Evolutionary conservation across 1,140 invertebrate species (phyloP).

Genomic region (Drosophila gunungcola): DNA sequence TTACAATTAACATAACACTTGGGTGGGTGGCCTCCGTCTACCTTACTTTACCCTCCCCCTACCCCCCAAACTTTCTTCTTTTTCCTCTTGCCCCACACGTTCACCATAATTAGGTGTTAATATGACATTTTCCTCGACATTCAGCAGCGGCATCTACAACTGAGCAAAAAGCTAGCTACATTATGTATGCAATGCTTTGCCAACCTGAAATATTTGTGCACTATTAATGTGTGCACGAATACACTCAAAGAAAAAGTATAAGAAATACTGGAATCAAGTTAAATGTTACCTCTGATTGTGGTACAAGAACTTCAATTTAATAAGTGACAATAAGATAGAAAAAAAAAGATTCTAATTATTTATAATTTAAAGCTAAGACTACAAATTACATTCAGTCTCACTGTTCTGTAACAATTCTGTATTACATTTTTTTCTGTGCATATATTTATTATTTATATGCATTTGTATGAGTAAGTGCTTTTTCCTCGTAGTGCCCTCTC

Average conservation of each 20-base stretch:
- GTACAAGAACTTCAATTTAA: too few relatives aligned
- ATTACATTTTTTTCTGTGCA: background rate
- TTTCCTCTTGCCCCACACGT: conserved; percentile 19
- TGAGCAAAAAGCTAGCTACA: conserved; percentile 41
- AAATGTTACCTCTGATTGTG: too few relatives aligned
- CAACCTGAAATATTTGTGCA: conserved; percentile 61
- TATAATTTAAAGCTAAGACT: too few relatives aligned
- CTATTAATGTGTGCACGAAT: conserved; percentile 18
- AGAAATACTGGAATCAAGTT: too few relatives aligned
- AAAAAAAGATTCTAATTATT: too few relatives aligned
- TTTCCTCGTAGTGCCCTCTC: conserved; percentile 28
- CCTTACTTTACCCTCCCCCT: background rate
- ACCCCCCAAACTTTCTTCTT: background rate
- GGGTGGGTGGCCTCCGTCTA: conserved; percentile 4
- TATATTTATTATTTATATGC: conserved; percentile 56
- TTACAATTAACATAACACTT: conserved; percentile 2
- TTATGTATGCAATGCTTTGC: conserved; percentile 68
- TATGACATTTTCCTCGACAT: conserved; percentile 70
- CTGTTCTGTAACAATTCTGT: too few relatives aligned
- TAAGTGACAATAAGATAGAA: too few relatives aligned
- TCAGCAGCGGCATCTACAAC: background rate
- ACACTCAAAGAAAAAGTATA: background rate
- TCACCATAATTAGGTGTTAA: conserved; percentile 76
- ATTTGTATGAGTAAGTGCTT: conserved; percentile 40
- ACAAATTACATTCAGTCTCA: too few relatives aligned